Conservation (phyloP, 2,888 invertebrate species). For the Acanthococcus lagerstroemiae region DNA sequence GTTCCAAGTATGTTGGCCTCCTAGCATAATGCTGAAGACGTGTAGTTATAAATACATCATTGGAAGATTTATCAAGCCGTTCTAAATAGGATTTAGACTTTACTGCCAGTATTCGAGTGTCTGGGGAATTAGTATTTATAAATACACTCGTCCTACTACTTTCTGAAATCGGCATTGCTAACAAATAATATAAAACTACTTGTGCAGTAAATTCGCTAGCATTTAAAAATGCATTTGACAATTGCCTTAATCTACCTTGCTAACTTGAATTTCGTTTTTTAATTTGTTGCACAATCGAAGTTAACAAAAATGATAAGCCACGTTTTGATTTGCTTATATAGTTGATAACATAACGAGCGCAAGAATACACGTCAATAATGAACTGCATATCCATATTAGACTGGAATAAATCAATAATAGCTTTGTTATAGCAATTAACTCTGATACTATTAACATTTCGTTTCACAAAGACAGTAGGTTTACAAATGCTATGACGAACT, state of each 20-base stretch:
- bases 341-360: slow-evolving; percentile 37
- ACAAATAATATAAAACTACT: slow-evolving; percentile 33
- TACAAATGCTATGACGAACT: not conserved
- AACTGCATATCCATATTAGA: slow-evolving; percentile 40
- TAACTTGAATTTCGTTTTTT: not conserved
- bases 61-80: not conserved
- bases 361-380: slow-evolving; percentile 37
- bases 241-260: not conserved
- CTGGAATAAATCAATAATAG: slow-evolving; percentile 35
- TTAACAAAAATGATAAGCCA: slow-evolving; percentile 36
- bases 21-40: slow-evolving; percentile 37
- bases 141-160: slow-evolving; percentile 24
- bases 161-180: slow-evolving; percentile 26
- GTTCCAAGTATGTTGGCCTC: slow-evolving; percentile 37
- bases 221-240: not conserved
- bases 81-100: slow-evolving; percentile 35
- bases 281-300: slow-evolving; percentile 13
- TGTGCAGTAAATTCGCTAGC: slow-evolving; percentile 34
- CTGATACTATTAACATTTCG: slow-evolving; percentile 9
- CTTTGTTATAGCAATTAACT: slow-evolving; percentile 38
- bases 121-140: slow-evolving; percentile 34
- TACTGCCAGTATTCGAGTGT: slow-evolving; percentile 36
- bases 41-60: slow-evolving; percentile 29
- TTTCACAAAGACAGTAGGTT: slow-evolving; percentile 31
- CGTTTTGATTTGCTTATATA: slow-evolving; percentile 36